These are phyloP conservation scores for Drosophila eohydei DNA, from an alignment of 2,888 invertebrate genomes.

Conservation along the genomic window DNA sequence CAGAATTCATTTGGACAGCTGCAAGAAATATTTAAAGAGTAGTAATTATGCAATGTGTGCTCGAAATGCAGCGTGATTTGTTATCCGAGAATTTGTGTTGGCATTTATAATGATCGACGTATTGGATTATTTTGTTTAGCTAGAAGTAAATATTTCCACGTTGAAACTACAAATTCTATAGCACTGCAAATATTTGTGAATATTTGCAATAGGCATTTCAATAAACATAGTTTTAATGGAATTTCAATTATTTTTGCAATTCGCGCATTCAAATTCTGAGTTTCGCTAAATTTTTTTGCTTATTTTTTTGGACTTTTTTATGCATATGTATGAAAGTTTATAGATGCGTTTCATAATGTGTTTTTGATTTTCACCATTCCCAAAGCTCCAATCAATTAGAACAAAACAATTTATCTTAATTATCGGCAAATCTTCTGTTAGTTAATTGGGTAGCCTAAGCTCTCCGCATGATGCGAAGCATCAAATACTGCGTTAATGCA, in stretches of 20 bases:
- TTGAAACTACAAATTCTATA: no score
- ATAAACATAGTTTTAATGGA: not conserved
- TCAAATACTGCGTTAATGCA: conserved; percentile 42
- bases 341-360: not conserved
- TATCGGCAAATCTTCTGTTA: conserved; percentile 44
- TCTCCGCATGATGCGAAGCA: conserved; percentile 42
- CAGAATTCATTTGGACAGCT: not conserved
- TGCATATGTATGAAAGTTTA: not conserved
- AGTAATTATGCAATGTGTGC: no score
- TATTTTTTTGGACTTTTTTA: not conserved
- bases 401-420: conserved; percentile 64
- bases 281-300: not conserved
- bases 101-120: not conserved
- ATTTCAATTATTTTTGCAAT: not conserved
- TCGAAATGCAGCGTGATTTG: not conserved
- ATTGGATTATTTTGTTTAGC: not conserved
- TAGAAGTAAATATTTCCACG: not conserved
- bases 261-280: not conserved
- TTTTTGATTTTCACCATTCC: conserved; percentile 12
- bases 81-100: not conserved
- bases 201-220: not conserved
- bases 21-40: not conserved
- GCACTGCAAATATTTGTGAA: not conserved
- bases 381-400: conserved; percentile 46
- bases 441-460: conserved; percentile 21